Conservation (phyloP, 2,888 invertebrate species). For the Dynastes hyllus region DNA sequence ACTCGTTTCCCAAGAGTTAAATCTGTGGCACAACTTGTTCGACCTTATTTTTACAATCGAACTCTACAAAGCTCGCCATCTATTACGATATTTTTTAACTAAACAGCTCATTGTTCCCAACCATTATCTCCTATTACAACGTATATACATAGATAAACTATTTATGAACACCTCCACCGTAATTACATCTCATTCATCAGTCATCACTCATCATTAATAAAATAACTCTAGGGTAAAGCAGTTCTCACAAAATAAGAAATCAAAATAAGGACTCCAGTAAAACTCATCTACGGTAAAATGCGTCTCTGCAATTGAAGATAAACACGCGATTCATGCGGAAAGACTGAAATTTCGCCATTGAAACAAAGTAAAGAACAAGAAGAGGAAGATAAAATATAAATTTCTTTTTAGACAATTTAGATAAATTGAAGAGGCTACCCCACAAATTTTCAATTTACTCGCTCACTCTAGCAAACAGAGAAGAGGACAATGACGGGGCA, state of each 20-base stretch:
- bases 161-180: not conserved
- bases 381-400: slow-evolving; percentile 29
- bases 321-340: too few species aligned
- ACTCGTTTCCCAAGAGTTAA: not conserved
- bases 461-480: slow-evolving; percentile 5
- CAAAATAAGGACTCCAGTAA: not conserved
- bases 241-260: not conserved
- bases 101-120: not conserved
- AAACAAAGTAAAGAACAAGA: slow-evolving; percentile 15
- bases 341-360: too few species aligned
- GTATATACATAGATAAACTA: not conserved
- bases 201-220: not conserved
- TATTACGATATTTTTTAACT: not conserved
- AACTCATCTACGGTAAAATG: too few species aligned
- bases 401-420: slow-evolving; percentile 24
- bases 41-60: not conserved
- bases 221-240: not conserved
- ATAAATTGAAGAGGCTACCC: slow-evolving; percentile 35
- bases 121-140: not conserved
- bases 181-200: not conserved
- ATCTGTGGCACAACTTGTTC: not conserved
- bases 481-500: not conserved
- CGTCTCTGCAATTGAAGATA: too few species aligned
- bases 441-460: slow-evolving; percentile 37
- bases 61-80: not conserved